phyloP scores from a whole-genome alignment of 2,797 vertebrate genomes.

The Pangasius macronema region DNA sequence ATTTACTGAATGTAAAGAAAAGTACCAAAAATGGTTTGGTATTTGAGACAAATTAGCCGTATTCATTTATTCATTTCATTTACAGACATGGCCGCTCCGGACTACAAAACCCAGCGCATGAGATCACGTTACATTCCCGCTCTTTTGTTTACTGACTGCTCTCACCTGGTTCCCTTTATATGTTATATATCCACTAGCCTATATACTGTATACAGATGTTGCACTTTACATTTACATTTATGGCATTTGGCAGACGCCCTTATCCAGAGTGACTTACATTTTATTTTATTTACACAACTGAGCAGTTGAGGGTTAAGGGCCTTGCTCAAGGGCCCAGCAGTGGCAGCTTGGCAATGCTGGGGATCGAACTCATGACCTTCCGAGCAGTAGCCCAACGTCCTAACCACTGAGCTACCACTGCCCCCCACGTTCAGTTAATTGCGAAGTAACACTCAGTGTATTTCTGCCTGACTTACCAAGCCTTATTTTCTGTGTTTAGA shows the following conservation, averaged over 20 bases:
- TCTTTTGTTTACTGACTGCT: background rate
- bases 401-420: too few species aligned
- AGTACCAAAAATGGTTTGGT: background rate
- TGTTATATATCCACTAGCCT: background rate
- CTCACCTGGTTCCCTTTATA: background rate
- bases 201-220: background rate
- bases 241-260: too few species aligned
- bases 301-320: too few species aligned
- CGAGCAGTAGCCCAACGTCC: too few species aligned
- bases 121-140: background rate
- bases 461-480: background rate
- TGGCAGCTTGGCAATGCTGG: too few species aligned
- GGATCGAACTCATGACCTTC: too few species aligned
- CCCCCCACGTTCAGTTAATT: background rate
- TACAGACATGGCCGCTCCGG: background rate
- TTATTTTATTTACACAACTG: too few species aligned
- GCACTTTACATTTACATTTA: too few species aligned
- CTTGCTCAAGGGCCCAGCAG: too few species aligned
- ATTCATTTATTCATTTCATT: background rate
- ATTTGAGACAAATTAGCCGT: too few species aligned
- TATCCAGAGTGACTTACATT: too few species aligned
- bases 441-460: background rate
- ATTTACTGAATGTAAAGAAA: background rate
- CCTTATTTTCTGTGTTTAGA: background rate
- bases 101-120: background rate